A percentile compares a stretch with the other conserved stretches of the same genome.
Evolutionary conservation across 2,113 vertebrate species (phyloP).

Genomic region (Oncorhynchus kisutch): DNA sequence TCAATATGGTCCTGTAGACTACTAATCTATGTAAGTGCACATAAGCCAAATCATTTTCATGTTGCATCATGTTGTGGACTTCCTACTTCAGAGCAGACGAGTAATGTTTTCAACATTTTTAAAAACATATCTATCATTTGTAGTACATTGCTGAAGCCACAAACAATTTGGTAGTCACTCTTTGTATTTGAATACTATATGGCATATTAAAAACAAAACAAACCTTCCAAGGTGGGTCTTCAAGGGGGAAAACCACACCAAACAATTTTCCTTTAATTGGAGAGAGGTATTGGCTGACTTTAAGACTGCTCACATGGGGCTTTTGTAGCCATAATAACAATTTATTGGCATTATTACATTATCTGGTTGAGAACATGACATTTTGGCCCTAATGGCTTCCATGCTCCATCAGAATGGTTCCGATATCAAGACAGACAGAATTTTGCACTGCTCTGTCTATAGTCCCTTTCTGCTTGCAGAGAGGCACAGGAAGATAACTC

Average conservation of each 20-base stretch:
- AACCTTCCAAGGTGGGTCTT: no score
- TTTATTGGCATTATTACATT: no score
- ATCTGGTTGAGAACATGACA: no score
- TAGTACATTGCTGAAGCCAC: conserved; percentile 42
- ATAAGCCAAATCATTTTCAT: conserved; percentile 44
- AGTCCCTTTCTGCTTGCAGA: background rate
- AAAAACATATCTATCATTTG: conserved; percentile 29
- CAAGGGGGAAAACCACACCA: no score
- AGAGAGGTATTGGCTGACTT: no score
- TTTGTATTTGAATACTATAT: conserved; percentile 48
- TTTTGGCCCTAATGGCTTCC: no score
- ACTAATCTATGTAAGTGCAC: conserved; percentile 51
- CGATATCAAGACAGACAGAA: no score
- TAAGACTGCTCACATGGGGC: no score
- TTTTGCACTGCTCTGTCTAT: background rate
- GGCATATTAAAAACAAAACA: conserved; percentile 6
- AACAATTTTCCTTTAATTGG: no score
- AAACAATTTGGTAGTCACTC: conserved; percentile 30
- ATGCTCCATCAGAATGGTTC: no score
- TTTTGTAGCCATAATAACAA: background rate
- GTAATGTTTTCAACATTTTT: conserved; percentile 20
- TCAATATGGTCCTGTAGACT: conserved; percentile 36
- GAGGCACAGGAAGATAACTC: background rate
- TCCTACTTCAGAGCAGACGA: no score
- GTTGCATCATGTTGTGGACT: conserved; percentile 32